Evolutionary conservation across 2,797 vertebrate genomes (phyloP).

Genomic region (Stomatorhinus walkeri): DNA sequence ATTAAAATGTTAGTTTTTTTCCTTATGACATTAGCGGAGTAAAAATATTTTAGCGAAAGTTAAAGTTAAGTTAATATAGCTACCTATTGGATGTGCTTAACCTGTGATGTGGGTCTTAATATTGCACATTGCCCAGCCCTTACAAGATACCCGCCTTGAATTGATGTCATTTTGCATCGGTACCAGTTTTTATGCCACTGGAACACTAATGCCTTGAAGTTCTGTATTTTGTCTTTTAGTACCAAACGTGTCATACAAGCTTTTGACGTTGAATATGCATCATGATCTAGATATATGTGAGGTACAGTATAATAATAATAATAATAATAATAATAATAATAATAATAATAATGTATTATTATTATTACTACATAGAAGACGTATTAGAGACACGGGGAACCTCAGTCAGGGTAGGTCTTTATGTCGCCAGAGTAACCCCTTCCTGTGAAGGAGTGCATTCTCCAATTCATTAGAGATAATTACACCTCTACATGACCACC

Average conservation of each 20-base stretch:
- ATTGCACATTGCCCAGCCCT: too few relatives aligned
- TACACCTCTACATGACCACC: neutral
- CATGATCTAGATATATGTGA: neutral
- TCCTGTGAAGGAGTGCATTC: neutral
- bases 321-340: neutral
- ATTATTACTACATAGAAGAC: neutral
- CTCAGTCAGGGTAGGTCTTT: neutral
- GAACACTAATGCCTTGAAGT: too few relatives aligned
- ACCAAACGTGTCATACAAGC: neutral
- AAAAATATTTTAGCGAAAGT: too few relatives aligned
- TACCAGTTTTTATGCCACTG: too few relatives aligned
- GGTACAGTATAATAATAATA: neutral
- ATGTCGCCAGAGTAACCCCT: neutral
- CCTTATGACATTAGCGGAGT: too few relatives aligned
- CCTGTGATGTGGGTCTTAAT: too few relatives aligned
- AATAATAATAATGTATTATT: neutral
- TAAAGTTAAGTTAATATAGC: too few relatives aligned
- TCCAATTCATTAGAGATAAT: neutral
- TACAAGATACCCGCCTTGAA: too few relatives aligned
- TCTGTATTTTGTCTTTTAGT: too few relatives aligned
- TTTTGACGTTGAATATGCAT: neutral
- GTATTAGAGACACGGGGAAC: neutral
- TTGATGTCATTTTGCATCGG: too few relatives aligned
- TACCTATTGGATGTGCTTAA: too few relatives aligned
- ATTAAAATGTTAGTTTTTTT: too few relatives aligned